Evolutionary conservation across 2,797 vertebrate genomes (phyloP).

Genomic region (Enteromius thamalakanensis): DNA sequence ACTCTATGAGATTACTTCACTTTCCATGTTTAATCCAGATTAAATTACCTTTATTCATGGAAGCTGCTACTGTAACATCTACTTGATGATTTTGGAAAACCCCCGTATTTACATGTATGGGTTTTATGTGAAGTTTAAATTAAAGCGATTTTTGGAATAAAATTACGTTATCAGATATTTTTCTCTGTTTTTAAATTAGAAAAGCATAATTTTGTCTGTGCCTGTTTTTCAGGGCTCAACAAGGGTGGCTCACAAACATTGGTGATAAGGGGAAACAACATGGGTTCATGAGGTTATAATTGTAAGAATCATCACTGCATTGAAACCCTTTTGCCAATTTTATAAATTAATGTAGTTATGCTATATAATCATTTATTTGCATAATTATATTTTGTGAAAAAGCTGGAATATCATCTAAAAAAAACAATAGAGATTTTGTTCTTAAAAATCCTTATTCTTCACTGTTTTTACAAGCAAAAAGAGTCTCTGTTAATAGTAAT

Average conservation of each 20-base stretch:
- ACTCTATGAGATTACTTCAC: slow-evolving; percentile 68
- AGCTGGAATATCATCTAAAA: background rate
- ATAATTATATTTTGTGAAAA: background rate
- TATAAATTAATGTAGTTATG: background rate
- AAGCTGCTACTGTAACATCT: background rate
- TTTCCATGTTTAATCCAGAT: slow-evolving; percentile 73
- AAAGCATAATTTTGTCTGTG: background rate
- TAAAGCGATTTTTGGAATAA: background rate
- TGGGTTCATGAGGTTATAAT: background rate
- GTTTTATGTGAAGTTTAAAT: background rate
- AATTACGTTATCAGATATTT: background rate
- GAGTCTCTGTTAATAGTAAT: background rate
- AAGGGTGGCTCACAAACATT: background rate
- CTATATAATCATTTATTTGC: background rate
- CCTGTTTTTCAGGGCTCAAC: background rate
- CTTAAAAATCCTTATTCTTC: background rate
- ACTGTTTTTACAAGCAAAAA: background rate
- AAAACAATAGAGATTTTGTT: background rate
- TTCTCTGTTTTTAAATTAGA: background rate
- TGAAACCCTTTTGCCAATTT: background rate
- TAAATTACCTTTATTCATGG: slow-evolving; percentile 65
- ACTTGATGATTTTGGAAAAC: background rate
- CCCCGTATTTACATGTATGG: background rate
- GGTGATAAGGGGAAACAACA: background rate
- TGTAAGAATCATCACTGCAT: background rate